These are phyloP conservation scores for Petrophora chlorosata DNA, from an alignment of 2,888 invertebrate species.

Conservation along the genomic window DNA sequence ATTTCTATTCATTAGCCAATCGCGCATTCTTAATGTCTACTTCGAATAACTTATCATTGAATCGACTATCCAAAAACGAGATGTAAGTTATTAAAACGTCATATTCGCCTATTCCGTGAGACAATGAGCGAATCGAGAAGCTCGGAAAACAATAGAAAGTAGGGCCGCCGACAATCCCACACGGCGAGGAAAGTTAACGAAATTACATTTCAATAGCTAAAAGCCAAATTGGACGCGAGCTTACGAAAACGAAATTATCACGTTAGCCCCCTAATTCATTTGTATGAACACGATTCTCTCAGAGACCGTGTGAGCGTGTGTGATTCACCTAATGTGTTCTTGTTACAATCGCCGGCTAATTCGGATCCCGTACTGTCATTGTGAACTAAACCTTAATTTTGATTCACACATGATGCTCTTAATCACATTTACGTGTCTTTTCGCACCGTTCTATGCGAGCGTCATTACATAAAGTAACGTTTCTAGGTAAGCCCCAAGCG, in stretches of 20 bases:
- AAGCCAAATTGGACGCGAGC: conserved; percentile 73
- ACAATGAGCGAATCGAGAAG: conserved; percentile 50
- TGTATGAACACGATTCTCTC: conserved; percentile 64
- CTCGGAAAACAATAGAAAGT: conserved; percentile 69
- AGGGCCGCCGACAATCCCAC: conserved; percentile 42
- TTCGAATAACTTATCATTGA: conserved; percentile 58
- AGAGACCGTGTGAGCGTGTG: conserved; percentile 65
- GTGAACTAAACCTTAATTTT: conserved; percentile 49
- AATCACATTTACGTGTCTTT: conserved; percentile 12
- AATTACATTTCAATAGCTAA: conserved; percentile 80
- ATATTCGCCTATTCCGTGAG: conserved; percentile 54
- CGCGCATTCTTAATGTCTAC: conserved; percentile 46
- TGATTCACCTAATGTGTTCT: conserved; percentile 72
- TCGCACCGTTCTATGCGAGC: conserved; percentile 34
- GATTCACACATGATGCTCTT: conserved; percentile 53
- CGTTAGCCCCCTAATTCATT: conserved; percentile 72
- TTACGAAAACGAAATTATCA: conserved; percentile 79
- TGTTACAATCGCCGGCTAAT: conserved; percentile 60
- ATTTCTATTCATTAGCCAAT: conserved; percentile 60
- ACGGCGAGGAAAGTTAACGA: conserved; percentile 74
- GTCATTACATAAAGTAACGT: conserved; percentile 41
- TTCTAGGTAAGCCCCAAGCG: conserved; percentile 46
- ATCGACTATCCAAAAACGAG: conserved; percentile 54
- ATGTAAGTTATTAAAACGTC: conserved; percentile 65
- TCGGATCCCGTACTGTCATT: conserved; percentile 55